Conservation (phyloP, 2,113 vertebrate species). For the Corynorhinus townsendii region DNA sequence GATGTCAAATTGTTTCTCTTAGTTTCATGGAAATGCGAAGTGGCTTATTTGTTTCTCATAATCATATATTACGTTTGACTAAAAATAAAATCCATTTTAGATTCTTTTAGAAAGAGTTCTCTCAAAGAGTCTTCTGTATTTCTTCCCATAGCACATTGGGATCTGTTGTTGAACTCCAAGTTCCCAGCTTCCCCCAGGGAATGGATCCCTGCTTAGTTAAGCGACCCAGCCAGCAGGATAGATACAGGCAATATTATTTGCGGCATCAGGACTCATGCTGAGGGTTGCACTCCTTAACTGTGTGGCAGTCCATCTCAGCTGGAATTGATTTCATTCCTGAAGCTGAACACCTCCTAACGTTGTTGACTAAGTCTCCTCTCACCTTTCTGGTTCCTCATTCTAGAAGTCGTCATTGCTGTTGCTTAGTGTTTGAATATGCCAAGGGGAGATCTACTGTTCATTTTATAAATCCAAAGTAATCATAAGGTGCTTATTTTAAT, state of each 20-base stretch:
- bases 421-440: slow-evolving; percentile 27
- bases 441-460: not conserved
- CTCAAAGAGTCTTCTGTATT: not conserved
- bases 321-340: slow-evolving; percentile 1
- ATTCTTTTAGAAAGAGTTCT: not conserved
- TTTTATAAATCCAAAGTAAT: slow-evolving; percentile 58
- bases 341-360: not conserved
- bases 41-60: not conserved
- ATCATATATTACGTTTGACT: not conserved
- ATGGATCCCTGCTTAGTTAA: not conserved
- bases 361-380: not conserved
- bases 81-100: not conserved
- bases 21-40: not conserved
- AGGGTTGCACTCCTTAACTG: not conserved
- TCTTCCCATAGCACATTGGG: not conserved
- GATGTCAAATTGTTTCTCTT: not conserved
- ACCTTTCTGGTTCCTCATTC: not conserved
- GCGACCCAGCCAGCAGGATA: not conserved
- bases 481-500: slow-evolving; percentile 62
- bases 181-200: not conserved
- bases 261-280: not conserved
- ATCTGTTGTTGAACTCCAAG: not conserved
- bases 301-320: not conserved
- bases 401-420: not conserved
- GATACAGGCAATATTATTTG: not conserved